These are phyloP conservation scores for Cheilosia scutellata DNA, from an alignment of 2,888 invertebrate genomes.

Conservation along the genomic window DNA sequence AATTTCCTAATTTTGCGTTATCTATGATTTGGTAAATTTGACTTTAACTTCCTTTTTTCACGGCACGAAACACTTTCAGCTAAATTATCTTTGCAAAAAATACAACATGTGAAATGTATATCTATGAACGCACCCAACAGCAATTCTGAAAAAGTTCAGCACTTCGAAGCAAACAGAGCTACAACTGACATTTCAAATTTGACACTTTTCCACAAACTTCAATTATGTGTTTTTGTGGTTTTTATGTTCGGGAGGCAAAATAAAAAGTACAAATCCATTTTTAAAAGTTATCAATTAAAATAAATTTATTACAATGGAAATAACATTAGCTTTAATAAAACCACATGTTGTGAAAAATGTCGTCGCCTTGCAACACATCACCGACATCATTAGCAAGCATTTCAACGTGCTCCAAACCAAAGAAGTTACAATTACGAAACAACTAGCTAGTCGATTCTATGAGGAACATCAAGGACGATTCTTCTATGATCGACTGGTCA, in stretches of 20 bases:
- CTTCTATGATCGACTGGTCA: constrained; percentile 92
- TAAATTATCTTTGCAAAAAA: too few species aligned
- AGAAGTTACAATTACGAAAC: constrained; percentile 86
- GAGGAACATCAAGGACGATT: constrained; percentile 92
- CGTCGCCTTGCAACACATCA: constrained; percentile 88
- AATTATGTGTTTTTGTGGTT: not conserved
- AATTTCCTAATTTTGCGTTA: too few species aligned
- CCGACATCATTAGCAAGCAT: constrained; percentile 88
- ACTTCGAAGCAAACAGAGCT: constrained; percentile 37
- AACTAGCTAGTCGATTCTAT: constrained; percentile 91
- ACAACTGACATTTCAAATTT: not conserved
- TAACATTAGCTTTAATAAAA: constrained; percentile 94
- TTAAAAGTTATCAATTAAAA: constrained; percentile 22
- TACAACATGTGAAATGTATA: not conserved
- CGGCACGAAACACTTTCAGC: too few species aligned
- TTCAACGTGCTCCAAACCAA: constrained; percentile 91
- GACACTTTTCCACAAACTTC: constrained; percentile 19
- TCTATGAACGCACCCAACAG: not conserved
- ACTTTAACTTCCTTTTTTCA: too few species aligned
- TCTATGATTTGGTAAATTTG: too few species aligned
- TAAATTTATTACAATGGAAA: constrained; percentile 84
- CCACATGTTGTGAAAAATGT: constrained; percentile 93
- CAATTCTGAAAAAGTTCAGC: not conserved
- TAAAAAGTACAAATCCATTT: constrained; percentile 1
- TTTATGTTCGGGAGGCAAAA: not conserved